Conservation (phyloP, 2,888 invertebrate genomes). For the Eristalis tenax region DNA sequence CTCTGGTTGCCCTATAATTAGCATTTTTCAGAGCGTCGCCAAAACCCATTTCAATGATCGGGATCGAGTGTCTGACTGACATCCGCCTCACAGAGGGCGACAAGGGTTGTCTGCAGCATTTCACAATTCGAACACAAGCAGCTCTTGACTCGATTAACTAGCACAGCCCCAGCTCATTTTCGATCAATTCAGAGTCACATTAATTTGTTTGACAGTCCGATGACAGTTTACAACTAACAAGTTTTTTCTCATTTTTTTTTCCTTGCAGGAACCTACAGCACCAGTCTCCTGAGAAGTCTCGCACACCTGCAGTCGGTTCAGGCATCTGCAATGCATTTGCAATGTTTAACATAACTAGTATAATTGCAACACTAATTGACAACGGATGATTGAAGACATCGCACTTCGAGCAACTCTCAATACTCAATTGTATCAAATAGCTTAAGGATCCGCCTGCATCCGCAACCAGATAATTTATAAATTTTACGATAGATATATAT, state of each 20-base stretch:
- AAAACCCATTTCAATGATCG: no score
- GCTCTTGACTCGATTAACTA: no score
- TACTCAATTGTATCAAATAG: constrained; percentile 53
- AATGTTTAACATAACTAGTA: constrained; percentile 76
- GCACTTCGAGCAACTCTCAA: constrained; percentile 1
- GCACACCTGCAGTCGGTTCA: constrained; percentile 33
- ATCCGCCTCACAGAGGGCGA: no score
- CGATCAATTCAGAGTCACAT: not conserved
- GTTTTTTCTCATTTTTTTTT: constrained; percentile 1
- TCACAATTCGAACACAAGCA: no score
- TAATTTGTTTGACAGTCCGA: not conserved
- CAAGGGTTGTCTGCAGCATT: no score
- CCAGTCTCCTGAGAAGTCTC: not conserved
- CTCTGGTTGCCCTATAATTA: no score
- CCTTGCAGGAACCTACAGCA: constrained; percentile 22
- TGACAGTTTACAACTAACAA: not conserved
- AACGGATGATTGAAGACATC: constrained; percentile 74
- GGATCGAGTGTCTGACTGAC: no score
- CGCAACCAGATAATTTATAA: not conserved
- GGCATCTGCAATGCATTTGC: constrained; percentile 73
- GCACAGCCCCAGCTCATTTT: not conserved
- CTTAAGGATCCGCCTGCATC: not conserved
- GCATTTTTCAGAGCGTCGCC: no score
- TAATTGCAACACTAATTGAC: constrained; percentile 76
- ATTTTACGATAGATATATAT: constrained; percentile 15